Base-by-base conservation (phyloP, 2,113 vertebrate genomes). In the Corythaixoides concolor region DNA sequence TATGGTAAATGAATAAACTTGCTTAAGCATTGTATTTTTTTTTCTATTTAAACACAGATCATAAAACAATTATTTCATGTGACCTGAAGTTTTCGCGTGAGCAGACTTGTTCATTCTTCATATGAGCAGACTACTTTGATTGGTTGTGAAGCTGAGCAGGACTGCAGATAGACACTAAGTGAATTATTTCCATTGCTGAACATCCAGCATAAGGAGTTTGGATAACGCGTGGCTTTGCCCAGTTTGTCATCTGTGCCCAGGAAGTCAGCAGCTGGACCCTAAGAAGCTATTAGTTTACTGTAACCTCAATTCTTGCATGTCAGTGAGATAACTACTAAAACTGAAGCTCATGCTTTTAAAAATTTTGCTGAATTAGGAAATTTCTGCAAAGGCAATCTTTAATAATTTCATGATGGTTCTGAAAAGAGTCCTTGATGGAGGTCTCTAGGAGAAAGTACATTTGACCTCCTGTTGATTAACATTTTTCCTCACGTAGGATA, bases 21-120 rank as follows among this genome's bases (percentile, higher is more conserved):
- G 3, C 45, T 49, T 60, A 27, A 64, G 14, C 1, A 0, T 33
- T 73, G 7, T 17, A 26, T 78, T 67, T 62, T n/a, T 39, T 56
- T 94, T 56, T 56, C 41, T 83, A 18, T 62, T 60, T 77, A 76
- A 90, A 77, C 30, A 33, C 19, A 76, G 14, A 76, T 35, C 8
- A 21, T 7, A 85, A 50, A 7, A 39, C 7, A 13, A 1, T 18
- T 64, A 45, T 87, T 59, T 70, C 22, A 4, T 30, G 13, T 70
- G 23, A 78, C 6, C 6, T 55, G 21, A 59, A 55, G 8, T 43
- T 77, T 80, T 55, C 19, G 30, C 2, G 4, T 37, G 30, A 59
- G 5, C 6, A 74, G 35, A 32, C 13, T 32, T 63, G 11, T 20
- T 75, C 0, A 0, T 63, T 67, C 28, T 47, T 72, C 12, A 1